These are phyloP conservation scores for Gymnoscelis rufifasciata DNA, from an alignment of 2,888 invertebrate species.

Conservation along the genomic window DNA sequence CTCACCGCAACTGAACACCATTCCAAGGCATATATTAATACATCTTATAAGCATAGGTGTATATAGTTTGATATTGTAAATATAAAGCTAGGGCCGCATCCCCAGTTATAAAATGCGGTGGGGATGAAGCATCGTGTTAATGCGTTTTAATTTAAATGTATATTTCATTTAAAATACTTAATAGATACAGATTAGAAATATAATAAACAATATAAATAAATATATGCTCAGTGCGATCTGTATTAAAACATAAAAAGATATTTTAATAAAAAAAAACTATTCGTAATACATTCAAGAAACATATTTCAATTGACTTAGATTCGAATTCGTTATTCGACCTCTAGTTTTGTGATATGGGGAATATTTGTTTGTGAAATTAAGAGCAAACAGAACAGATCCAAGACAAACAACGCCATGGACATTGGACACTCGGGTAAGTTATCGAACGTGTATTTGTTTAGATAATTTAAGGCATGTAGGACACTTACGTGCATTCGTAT, in stretches of 20 bases:
- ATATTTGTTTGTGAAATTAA: constrained; percentile 14
- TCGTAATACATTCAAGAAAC: background rate
- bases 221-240: constrained; percentile 55
- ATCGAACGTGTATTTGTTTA: background rate
- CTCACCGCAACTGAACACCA: constrained; percentile 90
- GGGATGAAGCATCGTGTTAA: background rate
- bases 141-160: constrained; percentile 2
- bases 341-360: background rate
- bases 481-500: constrained; percentile 98
- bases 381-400: constrained; percentile 7
- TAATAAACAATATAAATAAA: constrained; percentile 21
- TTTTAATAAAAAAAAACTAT: background rate
- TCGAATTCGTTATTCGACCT: background rate
- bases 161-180: background rate
- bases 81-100: constrained; percentile 11
- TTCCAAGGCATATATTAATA: constrained; percentile 45
- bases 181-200: constrained; percentile 15
- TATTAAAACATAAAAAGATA: constrained; percentile 25
- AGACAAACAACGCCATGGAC: background rate
- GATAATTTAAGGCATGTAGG: background rate
- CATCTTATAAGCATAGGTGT: constrained; percentile 25
- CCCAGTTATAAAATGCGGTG: constrained; percentile 1
- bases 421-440: no score
- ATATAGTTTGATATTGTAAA: constrained; percentile 4
- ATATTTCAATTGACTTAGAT: background rate